Base-by-base conservation (phyloP, 1,140 invertebrate species). In the Littorina saxatilis region DNA sequence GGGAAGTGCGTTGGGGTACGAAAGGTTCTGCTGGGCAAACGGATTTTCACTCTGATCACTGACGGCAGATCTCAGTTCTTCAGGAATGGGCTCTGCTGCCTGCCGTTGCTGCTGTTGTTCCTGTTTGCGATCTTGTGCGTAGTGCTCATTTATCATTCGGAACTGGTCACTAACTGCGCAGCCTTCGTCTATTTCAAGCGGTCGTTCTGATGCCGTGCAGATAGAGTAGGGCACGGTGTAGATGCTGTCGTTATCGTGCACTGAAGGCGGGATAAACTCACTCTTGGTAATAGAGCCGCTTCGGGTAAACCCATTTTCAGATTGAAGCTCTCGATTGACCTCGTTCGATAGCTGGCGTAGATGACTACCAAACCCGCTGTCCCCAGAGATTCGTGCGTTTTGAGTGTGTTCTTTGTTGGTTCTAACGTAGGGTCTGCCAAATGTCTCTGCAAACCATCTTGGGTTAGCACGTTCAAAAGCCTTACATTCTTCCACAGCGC, bases 251-350 rank as follows among this genome's bases (percentile, higher is more conserved):
- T 3, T n/a, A 3, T 23, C 40, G 27, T 7, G 2, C 29, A 58
- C 47, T n/a, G 76, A 78, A 7, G 76, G 76, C 17, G 52, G 20
- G 27, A 29, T 63, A 37, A 78, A 78, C 35, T 63, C 35, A 43
- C 66, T 37, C 20, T 78, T 78, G 3, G 39, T 78, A n/a, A n/a
- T n/a, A n/a, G n/a, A n/a, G 58, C 63, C 63, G 11, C 13, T 15
- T 15, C 9, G 23, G 15, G 27, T 29, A 20, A 37, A 23, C 40
- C 7, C 11, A 5, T 29, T 43, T 13, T 27, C 9, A 35, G 5
- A 39, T 23, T 1, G 23, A 4, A 2, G 23, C 32, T 55, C 11
- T 23, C 13, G n/a, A 1, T 1, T 20, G 2, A 32, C 76, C n/a
- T n/a, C n/a, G n/a, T n/a, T n/a, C n/a, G n/a, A n/a, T n/a, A n/a